phyloP scores from a whole-genome alignment of 2,797 vertebrate genomes.

The Moxostoma hubbsi region DNA sequence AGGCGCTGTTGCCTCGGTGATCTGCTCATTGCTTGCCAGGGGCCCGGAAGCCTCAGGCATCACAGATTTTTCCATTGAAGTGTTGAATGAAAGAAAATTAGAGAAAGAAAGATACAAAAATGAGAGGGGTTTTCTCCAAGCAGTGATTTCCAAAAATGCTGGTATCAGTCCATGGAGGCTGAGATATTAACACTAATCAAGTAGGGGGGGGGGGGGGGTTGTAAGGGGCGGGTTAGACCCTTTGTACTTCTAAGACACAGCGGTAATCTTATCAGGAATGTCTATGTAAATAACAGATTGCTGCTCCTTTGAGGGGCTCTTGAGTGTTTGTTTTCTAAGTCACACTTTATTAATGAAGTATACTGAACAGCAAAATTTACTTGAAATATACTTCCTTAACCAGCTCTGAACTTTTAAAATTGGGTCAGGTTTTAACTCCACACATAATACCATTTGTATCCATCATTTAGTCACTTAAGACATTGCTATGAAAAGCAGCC shows the following conservation, averaged over 20 bases:
- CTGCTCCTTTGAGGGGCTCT: constrained; percentile 30
- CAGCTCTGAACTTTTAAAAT: not conserved
- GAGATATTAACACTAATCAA: constrained; percentile 49
- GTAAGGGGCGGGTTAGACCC: constrained; percentile 25
- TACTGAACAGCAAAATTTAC: not conserved
- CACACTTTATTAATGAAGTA: constrained; percentile 24
- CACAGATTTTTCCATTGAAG: constrained; percentile 74
- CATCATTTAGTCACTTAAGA: not conserved
- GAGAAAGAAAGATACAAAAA: constrained; percentile 31
- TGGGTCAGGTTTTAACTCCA: too few species aligned
- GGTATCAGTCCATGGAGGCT: constrained; percentile 48
- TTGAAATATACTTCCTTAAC: too few species aligned
- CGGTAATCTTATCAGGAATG: constrained; percentile 78
- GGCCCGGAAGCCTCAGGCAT: constrained; percentile 62
- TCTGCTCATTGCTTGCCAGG: constrained; percentile 56
- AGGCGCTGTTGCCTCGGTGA: constrained; percentile 61
- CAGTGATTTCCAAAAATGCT: constrained; percentile 25
- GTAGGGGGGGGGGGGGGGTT: not conserved
- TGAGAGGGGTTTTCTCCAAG: constrained; percentile 19
- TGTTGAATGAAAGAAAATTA: constrained; percentile 43
- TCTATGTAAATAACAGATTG: constrained; percentile 58
- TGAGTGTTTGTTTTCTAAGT: constrained; percentile 15
- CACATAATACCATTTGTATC: too few species aligned
- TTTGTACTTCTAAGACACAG: constrained; percentile 53
- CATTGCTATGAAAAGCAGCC: not conserved